phyloP scores from a whole-genome alignment of 1,140 invertebrate species.

The Nixonia krombeini region DNA sequence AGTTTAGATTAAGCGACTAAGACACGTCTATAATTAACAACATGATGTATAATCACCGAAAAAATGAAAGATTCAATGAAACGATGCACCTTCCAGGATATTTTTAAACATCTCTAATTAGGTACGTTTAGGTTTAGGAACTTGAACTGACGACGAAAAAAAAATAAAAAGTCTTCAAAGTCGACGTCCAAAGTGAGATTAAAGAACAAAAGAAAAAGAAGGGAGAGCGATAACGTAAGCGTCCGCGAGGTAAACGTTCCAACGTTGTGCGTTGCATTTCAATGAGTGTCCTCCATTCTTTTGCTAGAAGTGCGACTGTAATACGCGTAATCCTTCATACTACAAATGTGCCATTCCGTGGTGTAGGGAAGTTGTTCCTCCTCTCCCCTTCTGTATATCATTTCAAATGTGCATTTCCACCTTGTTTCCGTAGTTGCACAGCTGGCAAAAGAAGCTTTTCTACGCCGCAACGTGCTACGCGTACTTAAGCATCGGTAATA shows the following conservation, averaged over 20 bases:
- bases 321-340: neutral
- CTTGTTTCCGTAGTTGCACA: neutral
- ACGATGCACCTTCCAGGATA: slow-evolving; percentile 48
- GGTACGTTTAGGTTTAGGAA: slow-evolving; percentile 32
- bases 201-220: neutral
- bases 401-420: slow-evolving; percentile 1
- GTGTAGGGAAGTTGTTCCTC: neutral
- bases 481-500: slow-evolving; percentile 46
- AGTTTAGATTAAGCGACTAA: slow-evolving; percentile 6
- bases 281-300: slow-evolving; percentile 1
- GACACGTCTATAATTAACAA: neutral
- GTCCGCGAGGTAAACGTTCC: slow-evolving; percentile 11
- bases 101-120: slow-evolving; percentile 53
- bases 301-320: slow-evolving; percentile 5
- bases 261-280: slow-evolving; percentile 7
- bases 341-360: slow-evolving; percentile 6
- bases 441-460: neutral
- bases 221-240: no score
- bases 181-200: slow-evolving; percentile 35
- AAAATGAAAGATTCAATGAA: slow-evolving; percentile 7
- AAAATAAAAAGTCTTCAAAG: neutral
- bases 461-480: slow-evolving; percentile 18
- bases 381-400: slow-evolving; percentile 1
- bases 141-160: neutral
- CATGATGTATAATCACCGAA: neutral